A percentile compares a stretch with the other conserved stretches of the same genome.
Evolutionary conservation across 2,113 vertebrate species (phyloP).

Genomic region (Myiozetetes cayanensis): DNA sequence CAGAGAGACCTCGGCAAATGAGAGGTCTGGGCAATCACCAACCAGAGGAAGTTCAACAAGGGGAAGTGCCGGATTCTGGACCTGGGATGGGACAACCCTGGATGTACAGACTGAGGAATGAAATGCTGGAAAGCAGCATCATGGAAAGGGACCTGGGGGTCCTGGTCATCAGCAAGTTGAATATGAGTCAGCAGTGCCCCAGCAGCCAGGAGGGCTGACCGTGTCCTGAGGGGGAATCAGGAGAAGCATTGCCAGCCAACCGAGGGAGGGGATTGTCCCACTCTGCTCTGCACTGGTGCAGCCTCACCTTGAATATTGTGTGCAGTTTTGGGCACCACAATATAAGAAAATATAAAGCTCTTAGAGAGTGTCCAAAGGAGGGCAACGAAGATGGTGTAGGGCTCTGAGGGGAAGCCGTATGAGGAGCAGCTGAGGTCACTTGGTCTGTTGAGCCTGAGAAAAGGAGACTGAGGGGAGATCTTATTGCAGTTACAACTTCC

Average conservation of each 20-base stretch:
- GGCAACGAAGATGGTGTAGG: neutral
- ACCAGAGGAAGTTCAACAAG: neutral
- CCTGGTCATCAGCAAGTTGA: neutral
- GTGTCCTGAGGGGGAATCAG: neutral
- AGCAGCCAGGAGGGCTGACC: neutral
- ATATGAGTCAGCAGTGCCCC: neutral
- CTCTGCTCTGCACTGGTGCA: neutral
- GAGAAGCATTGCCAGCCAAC: neutral
- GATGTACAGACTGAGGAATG: neutral
- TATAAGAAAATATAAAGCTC: neutral
- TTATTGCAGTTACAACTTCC: neutral
- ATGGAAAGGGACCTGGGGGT: neutral
- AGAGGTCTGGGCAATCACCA: neutral
- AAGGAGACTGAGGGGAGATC: neutral
- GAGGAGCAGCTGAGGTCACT: neutral
- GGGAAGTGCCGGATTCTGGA: neutral
- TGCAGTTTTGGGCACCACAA: neutral
- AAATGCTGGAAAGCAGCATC: neutral
- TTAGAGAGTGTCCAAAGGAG: neutral
- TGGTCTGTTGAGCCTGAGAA: neutral
- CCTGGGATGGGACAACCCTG: neutral
- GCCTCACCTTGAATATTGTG: neutral
- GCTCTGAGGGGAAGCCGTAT: neutral
- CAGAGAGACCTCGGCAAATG: neutral
- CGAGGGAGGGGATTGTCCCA: neutral